Conservation (phyloP, 2,113 vertebrate genomes). For the Pseudorasbora parva region DNA sequence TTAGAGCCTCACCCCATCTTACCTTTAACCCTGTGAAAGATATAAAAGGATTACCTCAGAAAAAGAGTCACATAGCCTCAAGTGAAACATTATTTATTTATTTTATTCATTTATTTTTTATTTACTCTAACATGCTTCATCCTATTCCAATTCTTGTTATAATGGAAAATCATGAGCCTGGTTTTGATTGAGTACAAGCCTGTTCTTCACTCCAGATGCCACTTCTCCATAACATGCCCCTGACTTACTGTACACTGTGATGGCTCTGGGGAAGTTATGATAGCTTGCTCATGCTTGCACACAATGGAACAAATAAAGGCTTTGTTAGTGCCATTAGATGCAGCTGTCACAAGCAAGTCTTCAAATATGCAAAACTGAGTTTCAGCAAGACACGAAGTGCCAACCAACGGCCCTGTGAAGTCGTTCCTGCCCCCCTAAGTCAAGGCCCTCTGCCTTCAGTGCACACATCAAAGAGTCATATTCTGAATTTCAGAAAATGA, state of each 20-base stretch:
- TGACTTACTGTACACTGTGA: conserved; percentile 48
- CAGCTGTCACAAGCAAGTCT: conserved; percentile 52
- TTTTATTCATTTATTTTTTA: conserved; percentile 36
- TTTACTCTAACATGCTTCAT: conserved; percentile 38
- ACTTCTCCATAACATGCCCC: conserved; percentile 59
- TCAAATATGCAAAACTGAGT: conserved; percentile 47
- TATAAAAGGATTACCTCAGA: conserved; percentile 10
- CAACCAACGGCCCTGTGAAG: conserved; percentile 44
- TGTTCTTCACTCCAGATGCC: conserved; percentile 55
- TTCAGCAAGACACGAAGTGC: conserved; percentile 18
- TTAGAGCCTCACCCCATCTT: conserved; percentile 27
- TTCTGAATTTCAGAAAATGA: conserved; percentile 45
- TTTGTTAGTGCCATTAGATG: conserved; percentile 55
- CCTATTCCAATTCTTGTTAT: conserved; percentile 40
- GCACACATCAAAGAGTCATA: conserved; percentile 47
- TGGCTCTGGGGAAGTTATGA: conserved; percentile 44
- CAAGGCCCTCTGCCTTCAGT: conserved; percentile 42
- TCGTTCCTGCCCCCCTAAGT: background rate
- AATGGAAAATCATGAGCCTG: conserved; percentile 41
- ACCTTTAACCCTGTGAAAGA: conserved; percentile 28
- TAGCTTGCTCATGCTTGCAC: conserved; percentile 47
- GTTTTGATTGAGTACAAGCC: conserved; percentile 48
- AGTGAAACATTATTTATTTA: conserved; percentile 37
- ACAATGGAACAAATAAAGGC: conserved; percentile 58
- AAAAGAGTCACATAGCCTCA: conserved; percentile 29